These are phyloP conservation scores for Blennius ocellaris DNA, from an alignment of 2,113 vertebrate species.

Conservation along the genomic window DNA sequence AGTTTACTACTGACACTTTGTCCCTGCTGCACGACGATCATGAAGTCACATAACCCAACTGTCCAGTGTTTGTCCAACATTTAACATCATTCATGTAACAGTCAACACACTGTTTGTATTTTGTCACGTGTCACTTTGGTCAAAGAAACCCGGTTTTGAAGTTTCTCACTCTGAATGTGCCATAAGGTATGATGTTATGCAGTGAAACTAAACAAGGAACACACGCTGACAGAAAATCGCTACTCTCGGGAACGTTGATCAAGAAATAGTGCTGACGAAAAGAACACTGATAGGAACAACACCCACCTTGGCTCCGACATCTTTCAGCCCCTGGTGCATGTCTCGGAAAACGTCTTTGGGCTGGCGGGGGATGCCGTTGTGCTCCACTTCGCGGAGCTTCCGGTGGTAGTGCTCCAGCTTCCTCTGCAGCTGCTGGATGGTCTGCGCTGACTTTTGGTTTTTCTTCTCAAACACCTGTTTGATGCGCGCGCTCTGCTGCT, in stretches of 20 bases:
- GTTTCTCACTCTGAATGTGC: too few relatives aligned
- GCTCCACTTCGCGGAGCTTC: slow-evolving; percentile 94
- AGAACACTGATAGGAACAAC: too few relatives aligned
- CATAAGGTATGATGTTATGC: background rate
- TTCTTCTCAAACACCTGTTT: slow-evolving; percentile 99
- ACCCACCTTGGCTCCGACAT: slow-evolving; percentile 93
- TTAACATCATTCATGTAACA: too few relatives aligned
- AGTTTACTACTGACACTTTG: too few relatives aligned
- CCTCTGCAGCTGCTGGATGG: slow-evolving; percentile 95
- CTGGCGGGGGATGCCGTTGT: slow-evolving; percentile 95
- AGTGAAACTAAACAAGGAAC: background rate
- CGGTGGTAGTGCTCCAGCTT: slow-evolving; percentile 96
- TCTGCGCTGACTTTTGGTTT: slow-evolving; percentile 97
- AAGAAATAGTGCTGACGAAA: background rate
- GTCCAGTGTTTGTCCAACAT: too few relatives aligned
- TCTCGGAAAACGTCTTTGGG: slow-evolving; percentile 97
- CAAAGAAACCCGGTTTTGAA: too few relatives aligned
- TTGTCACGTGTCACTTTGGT: background rate
- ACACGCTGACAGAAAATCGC: background rate
- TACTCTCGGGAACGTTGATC: background rate
- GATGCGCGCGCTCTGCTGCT: slow-evolving; percentile 96
- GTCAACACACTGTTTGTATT: too few relatives aligned
- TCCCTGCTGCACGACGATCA: too few relatives aligned
- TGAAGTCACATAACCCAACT: too few relatives aligned
- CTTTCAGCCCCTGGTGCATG: slow-evolving; percentile 97